phyloP scores from a whole-genome alignment of 2,797 vertebrate genomes.

The Cynopterus sphinx region DNA sequence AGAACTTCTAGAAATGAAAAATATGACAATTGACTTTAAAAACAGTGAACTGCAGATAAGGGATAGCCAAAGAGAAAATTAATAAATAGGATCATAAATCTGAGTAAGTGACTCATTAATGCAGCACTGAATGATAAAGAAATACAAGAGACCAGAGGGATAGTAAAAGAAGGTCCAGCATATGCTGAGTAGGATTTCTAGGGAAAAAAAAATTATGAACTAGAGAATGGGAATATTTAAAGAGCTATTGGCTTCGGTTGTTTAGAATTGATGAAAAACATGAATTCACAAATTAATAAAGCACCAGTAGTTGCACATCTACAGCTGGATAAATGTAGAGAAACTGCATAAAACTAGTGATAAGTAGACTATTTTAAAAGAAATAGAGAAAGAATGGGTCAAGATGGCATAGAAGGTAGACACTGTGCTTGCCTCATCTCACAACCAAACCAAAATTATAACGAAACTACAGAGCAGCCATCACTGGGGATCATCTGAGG shows the following conservation, averaged over 20 bases:
- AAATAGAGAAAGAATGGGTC: neutral
- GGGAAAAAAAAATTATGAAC: neutral
- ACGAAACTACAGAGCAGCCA: too few relatives aligned
- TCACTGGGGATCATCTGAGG: too few relatives aligned
- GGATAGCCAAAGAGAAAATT: neutral
- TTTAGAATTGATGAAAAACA: neutral
- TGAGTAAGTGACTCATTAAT: neutral
- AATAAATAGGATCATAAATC: neutral
- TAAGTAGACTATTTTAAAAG: neutral
- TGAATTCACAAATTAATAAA: neutral
- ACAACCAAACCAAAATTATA: too few relatives aligned
- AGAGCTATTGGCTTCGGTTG: neutral
- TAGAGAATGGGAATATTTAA: neutral
- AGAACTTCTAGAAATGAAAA: neutral
- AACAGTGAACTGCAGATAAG: neutral
- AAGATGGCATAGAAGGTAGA: too few relatives aligned
- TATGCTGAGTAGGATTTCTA: neutral
- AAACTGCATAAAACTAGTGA: neutral
- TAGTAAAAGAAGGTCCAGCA: neutral
- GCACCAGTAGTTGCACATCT: neutral
- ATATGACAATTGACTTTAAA: neutral
- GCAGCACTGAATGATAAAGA: neutral
- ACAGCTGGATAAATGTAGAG: neutral
- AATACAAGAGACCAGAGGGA: neutral
- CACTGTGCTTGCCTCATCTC: too few relatives aligned